These are phyloP conservation scores for Benthosema pterotum DNA, from an alignment of 2,797 vertebrate genomes.

Conservation along the genomic window DNA sequence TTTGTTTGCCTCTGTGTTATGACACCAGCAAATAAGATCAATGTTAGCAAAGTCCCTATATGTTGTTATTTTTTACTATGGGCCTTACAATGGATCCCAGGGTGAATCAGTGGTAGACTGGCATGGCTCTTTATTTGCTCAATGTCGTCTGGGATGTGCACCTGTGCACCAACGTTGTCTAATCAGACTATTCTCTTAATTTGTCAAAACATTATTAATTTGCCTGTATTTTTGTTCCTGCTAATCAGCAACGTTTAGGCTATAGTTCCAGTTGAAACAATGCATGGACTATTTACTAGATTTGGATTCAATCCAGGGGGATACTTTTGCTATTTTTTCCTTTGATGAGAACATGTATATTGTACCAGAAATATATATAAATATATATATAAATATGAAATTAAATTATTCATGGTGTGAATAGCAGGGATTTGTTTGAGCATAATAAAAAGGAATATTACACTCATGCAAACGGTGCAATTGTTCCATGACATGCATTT, in stretches of 20 bases:
- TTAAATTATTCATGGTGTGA: constrained; percentile 76
- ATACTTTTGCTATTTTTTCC: constrained; percentile 67
- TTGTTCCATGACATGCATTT: constrained; percentile 81
- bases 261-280: constrained; percentile 67
- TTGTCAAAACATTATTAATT: constrained; percentile 64
- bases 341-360: constrained; percentile 78
- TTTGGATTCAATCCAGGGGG: constrained; percentile 50
- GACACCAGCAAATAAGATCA: constrained; percentile 40
- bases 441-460: constrained; percentile 75
- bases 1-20: constrained; percentile 35
- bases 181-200: constrained; percentile 38
- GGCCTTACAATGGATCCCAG: constrained; percentile 27
- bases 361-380: constrained; percentile 79
- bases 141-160: constrained; percentile 68
- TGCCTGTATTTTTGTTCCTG: constrained; percentile 65
- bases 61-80: constrained; percentile 37
- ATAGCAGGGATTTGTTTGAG: constrained; percentile 76
- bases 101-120: constrained; percentile 46
- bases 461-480: constrained; percentile 76
- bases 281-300: constrained; percentile 75
- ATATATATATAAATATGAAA: constrained; percentile 75
- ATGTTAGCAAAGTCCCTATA: constrained; percentile 37
- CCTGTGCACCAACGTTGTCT: constrained; percentile 58
- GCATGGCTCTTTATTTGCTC: constrained; percentile 74
- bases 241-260: constrained; percentile 63